A percentile compares a stretch with the other conserved stretches of the same genome.
Evolutionary conservation across 2,113 vertebrate genomes (phyloP).

Genomic region (Gallinago jamesoni): DNA sequence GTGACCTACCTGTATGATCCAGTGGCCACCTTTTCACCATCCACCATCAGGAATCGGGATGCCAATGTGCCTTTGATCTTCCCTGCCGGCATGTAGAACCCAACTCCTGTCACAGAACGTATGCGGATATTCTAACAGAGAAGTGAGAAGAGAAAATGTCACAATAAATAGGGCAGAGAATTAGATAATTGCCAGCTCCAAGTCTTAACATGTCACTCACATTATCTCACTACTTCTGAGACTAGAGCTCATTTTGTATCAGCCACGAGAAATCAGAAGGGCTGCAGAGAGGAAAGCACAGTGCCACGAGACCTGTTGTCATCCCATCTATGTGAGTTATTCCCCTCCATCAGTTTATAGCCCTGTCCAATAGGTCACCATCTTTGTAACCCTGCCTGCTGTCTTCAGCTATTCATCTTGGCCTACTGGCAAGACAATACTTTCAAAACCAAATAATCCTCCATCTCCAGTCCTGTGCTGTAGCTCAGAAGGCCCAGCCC

Average conservation of each 20-base stretch:
- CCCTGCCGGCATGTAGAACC: constrained; percentile 84
- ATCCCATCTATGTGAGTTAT: neutral
- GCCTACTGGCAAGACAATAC: neutral
- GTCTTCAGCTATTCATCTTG: neutral
- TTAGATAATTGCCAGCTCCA: constrained; percentile 15
- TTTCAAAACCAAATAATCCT: constrained; percentile 5
- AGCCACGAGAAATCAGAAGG: constrained; percentile 9
- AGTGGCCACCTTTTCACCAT: constrained; percentile 92
- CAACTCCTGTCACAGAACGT: constrained; percentile 84
- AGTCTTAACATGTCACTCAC: constrained; percentile 5
- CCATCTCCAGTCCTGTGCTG: neutral
- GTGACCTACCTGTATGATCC: constrained; percentile 87
- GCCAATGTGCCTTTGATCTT: constrained; percentile 84
- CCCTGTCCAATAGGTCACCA: neutral
- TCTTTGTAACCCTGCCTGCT: neutral
- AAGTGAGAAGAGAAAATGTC: constrained; percentile 32
- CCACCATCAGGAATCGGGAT: constrained; percentile 91
- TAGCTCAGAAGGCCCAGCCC: neutral
- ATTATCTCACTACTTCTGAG: neutral
- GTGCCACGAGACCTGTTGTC: neutral
- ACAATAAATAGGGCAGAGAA: constrained; percentile 26
- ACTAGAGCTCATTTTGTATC: neutral
- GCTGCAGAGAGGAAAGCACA: neutral
- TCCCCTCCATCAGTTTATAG: neutral
- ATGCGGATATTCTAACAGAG: constrained; percentile 84